Base-by-base conservation (phyloP, 1,140 invertebrate species). In the Drosophila arawakana region DNA sequence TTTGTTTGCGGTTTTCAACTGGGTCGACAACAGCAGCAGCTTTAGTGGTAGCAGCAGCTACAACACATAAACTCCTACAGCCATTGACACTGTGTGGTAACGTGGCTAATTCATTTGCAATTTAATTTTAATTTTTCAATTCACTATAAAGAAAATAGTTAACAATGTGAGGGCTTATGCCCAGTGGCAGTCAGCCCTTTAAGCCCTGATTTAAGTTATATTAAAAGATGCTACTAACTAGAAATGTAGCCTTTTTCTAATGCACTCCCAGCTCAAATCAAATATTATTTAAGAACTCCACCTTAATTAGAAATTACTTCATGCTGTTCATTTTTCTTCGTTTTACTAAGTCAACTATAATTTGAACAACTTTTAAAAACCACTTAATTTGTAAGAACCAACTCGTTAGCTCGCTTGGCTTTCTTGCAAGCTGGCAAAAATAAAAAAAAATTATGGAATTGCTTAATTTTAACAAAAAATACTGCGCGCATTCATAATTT, bases 401-500 rank as follows among this genome's bases (percentile, higher is more conserved):
- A 57, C 11, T 67, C 70, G 46, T 59, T 67, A 66, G 62, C 30
- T 52, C 47, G 9, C 37, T 52, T 62, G 21, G 35, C 35, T 35
- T 41, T 43, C 8, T 41, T 13, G 44, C 35, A 13, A 21, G 41
- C 18, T 39, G 34, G 8, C n/a, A 10, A 35, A 34, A 46, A 57
- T 52, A 61, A 44, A 41, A 39, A 41, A 39, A 57, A 6, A 39
- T 8, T 7, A 15, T 10, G 18, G 9, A 70, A 58, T 65, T 39
- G 67, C 54, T 44, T 65, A 59, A 57, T 50, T 57, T 74, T 18
- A 34, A 39, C 18, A 47, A 18, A 52, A 37, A 18, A 25, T 34
- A 35, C 50, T 52, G 9, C 44, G 68, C 60, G 58, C 61, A 83
- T 80, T 80, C 77, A 89, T 89, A 88, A 78, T 80, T 88, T 72